Conservation (phyloP, 2,797 vertebrate species). For the Lagorchestes hirsutus region DNA sequence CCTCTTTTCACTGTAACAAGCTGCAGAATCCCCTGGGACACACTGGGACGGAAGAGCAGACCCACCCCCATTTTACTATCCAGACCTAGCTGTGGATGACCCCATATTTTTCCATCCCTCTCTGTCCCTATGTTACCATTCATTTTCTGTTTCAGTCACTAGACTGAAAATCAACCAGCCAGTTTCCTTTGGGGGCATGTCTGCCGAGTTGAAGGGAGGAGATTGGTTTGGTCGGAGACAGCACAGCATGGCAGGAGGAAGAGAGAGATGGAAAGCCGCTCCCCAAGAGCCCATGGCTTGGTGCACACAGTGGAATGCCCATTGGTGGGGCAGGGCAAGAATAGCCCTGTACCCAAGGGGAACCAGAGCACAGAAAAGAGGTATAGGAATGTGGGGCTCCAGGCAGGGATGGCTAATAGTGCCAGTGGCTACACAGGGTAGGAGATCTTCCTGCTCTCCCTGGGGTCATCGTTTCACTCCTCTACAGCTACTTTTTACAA, state of each 20-base stretch:
- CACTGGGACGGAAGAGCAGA: background rate
- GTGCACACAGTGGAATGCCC: background rate
- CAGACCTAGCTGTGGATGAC: background rate
- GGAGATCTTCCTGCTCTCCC: background rate
- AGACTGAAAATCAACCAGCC: background rate
- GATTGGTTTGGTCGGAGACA: background rate
- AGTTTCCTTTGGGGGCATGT: background rate
- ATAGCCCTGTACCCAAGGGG: background rate
- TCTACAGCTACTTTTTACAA: constrained; percentile 37
- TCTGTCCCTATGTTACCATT: background rate
- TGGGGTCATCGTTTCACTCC: background rate
- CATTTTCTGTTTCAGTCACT: background rate
- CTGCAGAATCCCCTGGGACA: background rate
- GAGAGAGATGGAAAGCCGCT: background rate
- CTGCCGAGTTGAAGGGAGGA: background rate
- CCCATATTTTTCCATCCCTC: background rate
- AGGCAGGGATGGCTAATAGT: background rate
- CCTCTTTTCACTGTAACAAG: background rate
- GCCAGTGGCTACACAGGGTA: background rate
- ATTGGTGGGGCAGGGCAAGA: background rate
- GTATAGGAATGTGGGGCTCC: background rate
- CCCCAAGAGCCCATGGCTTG: background rate
- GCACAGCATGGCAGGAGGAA: background rate
- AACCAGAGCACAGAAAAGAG: background rate
- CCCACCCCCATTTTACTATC: background rate